A percentile compares a stretch with the other conserved stretches of the same genome.
These are phyloP conservation scores for Leucophora obtusa DNA, from an alignment of 2,888 invertebrate species.

Conservation along the genomic window DNA sequence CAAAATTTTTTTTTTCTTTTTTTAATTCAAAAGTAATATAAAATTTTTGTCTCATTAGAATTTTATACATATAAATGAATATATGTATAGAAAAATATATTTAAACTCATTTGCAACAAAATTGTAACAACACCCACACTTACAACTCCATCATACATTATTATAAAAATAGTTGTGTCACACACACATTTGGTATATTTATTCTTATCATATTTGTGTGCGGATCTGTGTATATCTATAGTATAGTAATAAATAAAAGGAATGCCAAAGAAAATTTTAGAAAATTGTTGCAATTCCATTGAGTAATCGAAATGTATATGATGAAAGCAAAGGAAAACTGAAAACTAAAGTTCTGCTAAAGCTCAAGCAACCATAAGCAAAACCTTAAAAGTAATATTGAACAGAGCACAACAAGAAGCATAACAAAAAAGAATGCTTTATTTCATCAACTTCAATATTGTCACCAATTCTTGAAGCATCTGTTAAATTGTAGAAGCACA, in stretches of 20 bases:
- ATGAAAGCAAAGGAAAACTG: conserved; percentile 18
- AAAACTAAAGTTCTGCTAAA: background rate
- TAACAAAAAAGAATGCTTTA: conserved; percentile 53
- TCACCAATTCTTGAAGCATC: conserved; percentile 46
- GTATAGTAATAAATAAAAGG: conserved; percentile 27
- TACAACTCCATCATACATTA: background rate
- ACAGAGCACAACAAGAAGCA: background rate
- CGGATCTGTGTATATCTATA: background rate
- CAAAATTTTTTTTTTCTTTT: too few relatives aligned
- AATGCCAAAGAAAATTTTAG: conserved; percentile 54
- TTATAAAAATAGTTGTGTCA: background rate
- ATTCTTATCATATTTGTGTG: too few relatives aligned
- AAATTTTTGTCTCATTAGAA: background rate
- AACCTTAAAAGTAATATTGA: conserved; percentile 6
- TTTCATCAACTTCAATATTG: conserved; percentile 62
- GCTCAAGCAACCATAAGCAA: background rate
- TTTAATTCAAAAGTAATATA: background rate
- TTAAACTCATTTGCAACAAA: conserved; percentile 12
- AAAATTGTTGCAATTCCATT: conserved; percentile 59
- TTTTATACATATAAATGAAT: background rate
- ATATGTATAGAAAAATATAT: background rate
- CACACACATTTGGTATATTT: background rate
- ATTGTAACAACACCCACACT: background rate
- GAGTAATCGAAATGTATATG: conserved; percentile 59
- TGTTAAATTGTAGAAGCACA: conserved; percentile 14